Conservation (phyloP, 2,888 invertebrate species). For the Campopleginae sp. region DNA sequence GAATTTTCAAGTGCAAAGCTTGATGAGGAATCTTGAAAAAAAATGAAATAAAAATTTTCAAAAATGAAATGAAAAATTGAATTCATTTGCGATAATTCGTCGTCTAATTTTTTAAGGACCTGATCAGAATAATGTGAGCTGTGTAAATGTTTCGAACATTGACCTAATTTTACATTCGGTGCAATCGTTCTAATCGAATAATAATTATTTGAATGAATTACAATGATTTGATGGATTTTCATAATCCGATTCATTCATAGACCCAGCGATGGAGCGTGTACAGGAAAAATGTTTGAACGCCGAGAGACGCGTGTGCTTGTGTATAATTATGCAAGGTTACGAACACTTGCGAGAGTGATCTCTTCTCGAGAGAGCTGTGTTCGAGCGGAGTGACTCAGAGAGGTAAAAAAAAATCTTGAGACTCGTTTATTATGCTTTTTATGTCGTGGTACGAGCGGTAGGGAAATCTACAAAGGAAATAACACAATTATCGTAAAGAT, state of each 20-base stretch:
- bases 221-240: not conserved
- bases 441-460: not conserved
- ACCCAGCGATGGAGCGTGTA: not conserved
- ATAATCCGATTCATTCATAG: not conserved
- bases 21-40: no score
- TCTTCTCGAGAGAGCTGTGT: slow-evolving; percentile 31
- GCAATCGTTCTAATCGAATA: not conserved
- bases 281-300: slow-evolving; percentile 13
- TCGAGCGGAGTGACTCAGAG: slow-evolving; percentile 53
- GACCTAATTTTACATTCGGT: not conserved
- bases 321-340: slow-evolving; percentile 63
- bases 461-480: slow-evolving; percentile 25
- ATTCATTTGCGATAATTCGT: no score
- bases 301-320: slow-evolving; percentile 20
- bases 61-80: no score
- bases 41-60: no score
- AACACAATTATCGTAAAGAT: slow-evolving; percentile 32
- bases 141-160: not conserved
- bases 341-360: slow-evolving; percentile 39
- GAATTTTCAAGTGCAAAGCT: no score
- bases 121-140: no score
- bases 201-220: not conserved
- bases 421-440: slow-evolving; percentile 12
- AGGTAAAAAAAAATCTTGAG: slow-evolving; percentile 37
- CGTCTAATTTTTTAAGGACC: no score